Evolutionary conservation across 2,797 vertebrate genomes (phyloP).

Genomic region (Chelmon rostratus): DNA sequence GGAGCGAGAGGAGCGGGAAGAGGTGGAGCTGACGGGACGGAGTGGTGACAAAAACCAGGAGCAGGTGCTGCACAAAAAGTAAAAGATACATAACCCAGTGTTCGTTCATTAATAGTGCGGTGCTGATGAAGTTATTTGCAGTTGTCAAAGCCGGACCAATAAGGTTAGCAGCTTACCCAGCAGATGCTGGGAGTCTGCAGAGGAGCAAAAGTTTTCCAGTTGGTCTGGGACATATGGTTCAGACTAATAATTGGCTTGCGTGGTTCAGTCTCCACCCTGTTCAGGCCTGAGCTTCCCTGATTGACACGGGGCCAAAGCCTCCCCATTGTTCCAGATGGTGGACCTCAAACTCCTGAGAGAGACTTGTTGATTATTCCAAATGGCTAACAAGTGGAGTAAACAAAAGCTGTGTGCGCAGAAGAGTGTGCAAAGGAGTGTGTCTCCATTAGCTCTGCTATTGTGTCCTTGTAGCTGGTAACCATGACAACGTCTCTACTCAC

Average conservation of each 20-base stretch:
- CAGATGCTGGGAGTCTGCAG: slow-evolving; percentile 34
- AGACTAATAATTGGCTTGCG: slow-evolving; percentile 48
- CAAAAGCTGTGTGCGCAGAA: not conserved
- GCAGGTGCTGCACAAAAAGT: not conserved
- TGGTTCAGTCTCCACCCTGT: slow-evolving; percentile 11
- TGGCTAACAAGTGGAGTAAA: slow-evolving; percentile 48
- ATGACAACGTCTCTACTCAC: slow-evolving; percentile 2
- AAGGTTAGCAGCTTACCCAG: slow-evolving; percentile 21
- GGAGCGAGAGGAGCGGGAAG: slow-evolving; percentile 8
- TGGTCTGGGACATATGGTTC: slow-evolving; percentile 43
- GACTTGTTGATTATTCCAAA: slow-evolving; percentile 53
- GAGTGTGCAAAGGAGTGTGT: slow-evolving; percentile 22
- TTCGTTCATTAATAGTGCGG: not conserved
- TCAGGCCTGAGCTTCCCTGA: slow-evolving; percentile 25
- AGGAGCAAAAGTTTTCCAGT: slow-evolving; percentile 34
- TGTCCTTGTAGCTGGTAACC: slow-evolving; percentile 22
- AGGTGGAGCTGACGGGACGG: slow-evolving; percentile 17
- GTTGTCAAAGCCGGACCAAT: slow-evolving; percentile 12
- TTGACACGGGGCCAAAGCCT: slow-evolving; percentile 34
- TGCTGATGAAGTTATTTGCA: slow-evolving; percentile 5
- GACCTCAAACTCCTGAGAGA: slow-evolving; percentile 39
- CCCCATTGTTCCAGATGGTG: slow-evolving; percentile 57
- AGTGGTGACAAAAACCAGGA: slow-evolving; percentile 1
- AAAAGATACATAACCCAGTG: not conserved
- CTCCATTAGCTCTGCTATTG: slow-evolving; percentile 5